Evolutionary conservation across 2,113 vertebrate species (phyloP).

Genomic region (Oceanodroma tethys): DNA sequence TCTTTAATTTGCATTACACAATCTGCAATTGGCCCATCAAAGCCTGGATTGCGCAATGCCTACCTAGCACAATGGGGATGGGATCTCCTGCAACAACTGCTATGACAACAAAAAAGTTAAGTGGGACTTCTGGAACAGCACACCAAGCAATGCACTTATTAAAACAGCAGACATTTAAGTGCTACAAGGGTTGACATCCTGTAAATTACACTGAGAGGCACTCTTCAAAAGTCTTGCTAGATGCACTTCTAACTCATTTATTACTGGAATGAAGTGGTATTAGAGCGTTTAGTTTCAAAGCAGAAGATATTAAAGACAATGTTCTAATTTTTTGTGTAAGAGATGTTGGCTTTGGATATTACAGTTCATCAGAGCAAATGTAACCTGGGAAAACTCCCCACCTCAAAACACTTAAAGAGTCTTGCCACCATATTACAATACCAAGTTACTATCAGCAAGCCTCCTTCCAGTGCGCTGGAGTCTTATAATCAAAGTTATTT

Average conservation of each 20-base stretch:
- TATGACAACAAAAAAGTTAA: neutral
- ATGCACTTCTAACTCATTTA: neutral
- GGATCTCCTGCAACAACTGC: neutral
- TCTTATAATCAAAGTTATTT: neutral
- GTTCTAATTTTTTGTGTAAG: neutral
- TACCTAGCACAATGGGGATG: rapidly evolving
- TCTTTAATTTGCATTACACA: neutral
- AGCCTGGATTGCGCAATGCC: neutral
- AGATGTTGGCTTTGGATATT: neutral
- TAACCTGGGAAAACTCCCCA: neutral
- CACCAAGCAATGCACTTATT: neutral
- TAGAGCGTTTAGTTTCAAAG: neutral
- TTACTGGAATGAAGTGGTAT: neutral
- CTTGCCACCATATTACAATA: neutral
- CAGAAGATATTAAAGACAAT: neutral
- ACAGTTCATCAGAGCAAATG: neutral
- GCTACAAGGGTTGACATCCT: neutral
- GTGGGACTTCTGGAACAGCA: neutral
- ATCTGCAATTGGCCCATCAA: neutral
- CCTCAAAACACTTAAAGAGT: neutral
- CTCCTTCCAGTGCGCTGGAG: neutral
- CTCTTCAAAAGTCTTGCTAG: neutral
- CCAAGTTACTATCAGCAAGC: neutral
- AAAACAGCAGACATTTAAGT: neutral
- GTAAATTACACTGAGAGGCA: neutral